Evolutionary conservation across 2,888 invertebrate genomes (phyloP).

Genomic region (Drosophila borealis): DNA sequence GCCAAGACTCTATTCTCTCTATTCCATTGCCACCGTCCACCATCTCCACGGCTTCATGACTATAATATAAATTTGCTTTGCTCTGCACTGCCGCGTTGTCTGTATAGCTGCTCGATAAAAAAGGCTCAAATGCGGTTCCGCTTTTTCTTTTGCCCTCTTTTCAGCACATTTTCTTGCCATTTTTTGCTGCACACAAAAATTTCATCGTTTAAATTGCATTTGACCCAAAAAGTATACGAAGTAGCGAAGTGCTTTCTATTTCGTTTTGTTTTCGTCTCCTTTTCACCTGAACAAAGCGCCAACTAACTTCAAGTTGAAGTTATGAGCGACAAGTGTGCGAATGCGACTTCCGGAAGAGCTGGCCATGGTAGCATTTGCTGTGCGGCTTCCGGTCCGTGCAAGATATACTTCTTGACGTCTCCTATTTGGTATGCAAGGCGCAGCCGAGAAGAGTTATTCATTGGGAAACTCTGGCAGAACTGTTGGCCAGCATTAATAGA

Average conservation of each 20-base stretch:
- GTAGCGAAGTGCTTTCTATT: slow-evolving; percentile 62
- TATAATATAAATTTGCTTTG: slow-evolving; percentile 72
- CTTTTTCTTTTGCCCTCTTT: slow-evolving; percentile 64
- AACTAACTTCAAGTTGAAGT: slow-evolving; percentile 54
- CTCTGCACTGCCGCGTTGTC: slow-evolving; percentile 39
- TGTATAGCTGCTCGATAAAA: slow-evolving; percentile 71
- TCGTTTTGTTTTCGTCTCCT: slow-evolving; percentile 27
- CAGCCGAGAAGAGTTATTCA: slow-evolving; percentile 55
- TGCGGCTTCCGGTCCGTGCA: slow-evolving; percentile 44
- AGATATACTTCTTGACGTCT: slow-evolving; percentile 46
- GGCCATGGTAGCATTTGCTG: slow-evolving; percentile 24
- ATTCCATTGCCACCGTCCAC: slow-evolving; percentile 9
- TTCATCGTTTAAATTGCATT: slow-evolving; percentile 65
- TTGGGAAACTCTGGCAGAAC: slow-evolving; percentile 44
- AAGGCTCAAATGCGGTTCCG: slow-evolving; percentile 77
- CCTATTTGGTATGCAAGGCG: slow-evolving; percentile 43
- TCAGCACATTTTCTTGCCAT: slow-evolving; percentile 69
- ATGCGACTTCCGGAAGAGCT: slow-evolving; percentile 60
- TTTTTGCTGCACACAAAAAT: slow-evolving; percentile 54
- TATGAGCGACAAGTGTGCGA: slow-evolving; percentile 77
- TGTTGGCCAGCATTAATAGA: slow-evolving; percentile 47
- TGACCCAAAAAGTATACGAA: slow-evolving; percentile 59
- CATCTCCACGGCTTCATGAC: slow-evolving; percentile 35
- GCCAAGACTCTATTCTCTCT: slow-evolving; percentile 47
- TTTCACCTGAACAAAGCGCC: slow-evolving; percentile 53